Percentiles rank a stretch among this genome's conserved stretches.
phyloP scores from a whole-genome alignment of 2,888 invertebrate genomes.

The Mesorhabditis spiculigera region DNA sequence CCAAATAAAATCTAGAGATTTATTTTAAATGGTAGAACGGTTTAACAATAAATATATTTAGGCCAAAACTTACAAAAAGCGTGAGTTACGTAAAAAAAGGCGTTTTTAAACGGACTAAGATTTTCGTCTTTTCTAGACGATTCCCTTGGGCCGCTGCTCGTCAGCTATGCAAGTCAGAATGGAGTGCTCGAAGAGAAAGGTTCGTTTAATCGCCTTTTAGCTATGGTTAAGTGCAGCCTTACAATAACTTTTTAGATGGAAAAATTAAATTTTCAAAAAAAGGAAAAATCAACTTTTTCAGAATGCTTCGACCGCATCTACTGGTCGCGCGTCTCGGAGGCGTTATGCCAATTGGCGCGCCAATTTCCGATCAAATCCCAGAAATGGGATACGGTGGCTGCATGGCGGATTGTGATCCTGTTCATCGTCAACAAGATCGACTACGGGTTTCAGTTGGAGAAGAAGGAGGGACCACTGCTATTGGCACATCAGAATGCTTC shows the following conservation, averaged over 20 bases:
- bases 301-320: conserved; percentile 13
- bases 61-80: too few relatives aligned
- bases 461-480: not conserved
- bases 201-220: not conserved
- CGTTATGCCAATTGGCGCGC: conserved; percentile 12
- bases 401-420: conserved; percentile 14
- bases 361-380: conserved; percentile 12
- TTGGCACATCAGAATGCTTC: not conserved
- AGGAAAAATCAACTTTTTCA: not conserved
- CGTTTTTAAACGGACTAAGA: too few relatives aligned
- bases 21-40: too few relatives aligned
- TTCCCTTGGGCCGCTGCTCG: conserved; percentile 12
- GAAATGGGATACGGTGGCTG: conserved; percentile 7
- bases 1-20: too few relatives aligned
- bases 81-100: too few relatives aligned
- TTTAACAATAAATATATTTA: too few relatives aligned
- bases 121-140: conserved; percentile 9
- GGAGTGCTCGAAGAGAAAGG: conserved; percentile 16
- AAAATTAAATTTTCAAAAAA: not conserved
- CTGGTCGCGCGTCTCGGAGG: conserved; percentile 14
- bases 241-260: not conserved
- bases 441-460: conserved; percentile 10
- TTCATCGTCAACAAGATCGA: conserved; percentile 16
- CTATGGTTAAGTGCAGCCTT: not conserved
- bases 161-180: conserved; percentile 14